phyloP scores from a whole-genome alignment of 2,113 vertebrate genomes.

The Microcebus ravelobensis region DNA sequence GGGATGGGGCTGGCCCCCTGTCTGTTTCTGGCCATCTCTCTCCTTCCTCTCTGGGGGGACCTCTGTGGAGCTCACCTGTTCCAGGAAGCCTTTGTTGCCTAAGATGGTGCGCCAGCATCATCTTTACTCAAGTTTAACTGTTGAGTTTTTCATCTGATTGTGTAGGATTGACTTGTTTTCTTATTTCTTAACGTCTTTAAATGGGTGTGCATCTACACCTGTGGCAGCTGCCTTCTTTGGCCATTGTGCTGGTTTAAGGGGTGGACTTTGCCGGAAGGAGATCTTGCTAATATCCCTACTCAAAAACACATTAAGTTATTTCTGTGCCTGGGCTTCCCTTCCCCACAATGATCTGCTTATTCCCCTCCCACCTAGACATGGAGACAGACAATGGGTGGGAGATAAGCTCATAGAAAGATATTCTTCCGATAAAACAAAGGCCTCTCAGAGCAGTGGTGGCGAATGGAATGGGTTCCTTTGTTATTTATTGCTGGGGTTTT shows the following conservation, averaged over 20 bases:
- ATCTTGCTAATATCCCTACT: neutral
- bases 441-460: neutral
- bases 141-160: neutral
- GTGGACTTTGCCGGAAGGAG: neutral
- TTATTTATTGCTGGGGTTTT: slow-evolving; percentile 26
- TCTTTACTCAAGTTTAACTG: neutral
- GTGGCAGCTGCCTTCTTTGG: neutral
- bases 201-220: neutral
- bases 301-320: neutral
- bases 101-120: neutral
- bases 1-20: neutral
- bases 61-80: neutral
- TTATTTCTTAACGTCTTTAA: neutral
- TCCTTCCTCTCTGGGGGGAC: neutral
- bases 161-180: neutral
- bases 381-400: neutral
- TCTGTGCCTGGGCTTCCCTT: neutral
- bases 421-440: slow-evolving; percentile 45
- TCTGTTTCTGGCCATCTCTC: neutral
- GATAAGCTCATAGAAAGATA: neutral
- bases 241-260: neutral
- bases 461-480: neutral
- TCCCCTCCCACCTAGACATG: neutral
- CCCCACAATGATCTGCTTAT: slow-evolving; percentile 2
- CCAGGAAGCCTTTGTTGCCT: neutral